These are phyloP conservation scores for Antheraea assamensis DNA, from an alignment of 2,888 invertebrate species.

Conservation along the genomic window DNA sequence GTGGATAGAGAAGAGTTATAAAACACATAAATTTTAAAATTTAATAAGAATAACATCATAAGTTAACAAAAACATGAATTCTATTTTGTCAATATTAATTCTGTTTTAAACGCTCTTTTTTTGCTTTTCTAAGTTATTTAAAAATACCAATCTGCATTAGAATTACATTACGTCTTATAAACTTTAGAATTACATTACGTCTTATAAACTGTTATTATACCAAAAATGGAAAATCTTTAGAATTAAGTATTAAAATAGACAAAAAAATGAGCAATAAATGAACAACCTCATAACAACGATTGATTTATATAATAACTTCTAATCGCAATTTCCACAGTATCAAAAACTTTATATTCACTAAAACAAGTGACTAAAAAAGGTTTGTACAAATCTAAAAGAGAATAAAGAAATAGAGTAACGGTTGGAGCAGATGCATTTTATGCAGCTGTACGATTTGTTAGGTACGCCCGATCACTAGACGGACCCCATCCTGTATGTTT, in stretches of 20 bases:
- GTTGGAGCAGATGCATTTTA: constrained; percentile 36
- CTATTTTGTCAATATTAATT: no score
- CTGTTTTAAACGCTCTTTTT: no score
- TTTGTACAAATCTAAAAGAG: not conserved
- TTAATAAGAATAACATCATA: no score
- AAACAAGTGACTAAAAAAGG: not conserved
- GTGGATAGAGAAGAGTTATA: no score
- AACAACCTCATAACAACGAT: not conserved
- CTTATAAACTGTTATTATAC: no score
- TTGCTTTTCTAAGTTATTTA: no score
- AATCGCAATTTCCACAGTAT: not conserved
- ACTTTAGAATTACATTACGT: no score
- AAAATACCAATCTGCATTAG: no score
- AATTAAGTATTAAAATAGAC: not conserved
- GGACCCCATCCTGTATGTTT: constrained; percentile 39
- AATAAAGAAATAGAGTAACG: constrained; percentile 16
- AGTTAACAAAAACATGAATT: no score
- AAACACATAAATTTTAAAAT: no score
- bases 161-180: no score
- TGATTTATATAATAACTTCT: not conserved
- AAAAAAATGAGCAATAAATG: not conserved
- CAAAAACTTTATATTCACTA: not conserved
- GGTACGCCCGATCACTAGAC: constrained; percentile 43
- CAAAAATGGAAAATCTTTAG: not conserved
- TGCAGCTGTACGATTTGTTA: constrained; percentile 48